Conservation (phyloP, 2,113 vertebrate genomes). For the Ancistrus triradiatus region DNA sequence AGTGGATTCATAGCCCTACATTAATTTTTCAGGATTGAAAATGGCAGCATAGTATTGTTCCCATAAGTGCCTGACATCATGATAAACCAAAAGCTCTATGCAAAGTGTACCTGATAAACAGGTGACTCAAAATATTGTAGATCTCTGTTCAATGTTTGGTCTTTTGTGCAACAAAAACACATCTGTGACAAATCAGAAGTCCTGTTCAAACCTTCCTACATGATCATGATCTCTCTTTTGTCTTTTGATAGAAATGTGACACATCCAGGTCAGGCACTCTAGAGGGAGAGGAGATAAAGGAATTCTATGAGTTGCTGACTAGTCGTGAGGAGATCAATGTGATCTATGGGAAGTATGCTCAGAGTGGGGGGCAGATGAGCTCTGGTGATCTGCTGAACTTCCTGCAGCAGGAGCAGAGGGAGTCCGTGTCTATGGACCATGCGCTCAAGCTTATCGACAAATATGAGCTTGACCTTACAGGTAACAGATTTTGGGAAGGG, state of each 20-base stretch:
- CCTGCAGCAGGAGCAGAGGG: conserved; percentile 74
- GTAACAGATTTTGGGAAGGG: conserved; percentile 52
- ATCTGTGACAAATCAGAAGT: too few species aligned
- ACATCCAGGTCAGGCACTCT: conserved; percentile 79
- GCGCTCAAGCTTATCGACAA: conserved; percentile 79
- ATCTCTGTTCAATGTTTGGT: too few species aligned
- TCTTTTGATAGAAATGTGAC: conserved; percentile 79
- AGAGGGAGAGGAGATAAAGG: conserved; percentile 87
- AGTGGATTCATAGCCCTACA: too few species aligned
- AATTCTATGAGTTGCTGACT: conserved; percentile 87
- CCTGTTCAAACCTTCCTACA: too few species aligned
- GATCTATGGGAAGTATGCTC: conserved; percentile 69
- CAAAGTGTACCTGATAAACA: too few species aligned
- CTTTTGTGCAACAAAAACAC: too few species aligned
- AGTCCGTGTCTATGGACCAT: conserved; percentile 61
- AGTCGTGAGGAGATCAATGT: conserved; percentile 78
- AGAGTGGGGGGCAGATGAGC: conserved; percentile 68
- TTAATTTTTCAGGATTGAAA: too few species aligned
- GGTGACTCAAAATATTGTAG: too few species aligned
- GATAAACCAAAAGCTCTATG: too few species aligned
- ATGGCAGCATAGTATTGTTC: too few species aligned
- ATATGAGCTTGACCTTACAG: conserved; percentile 78
- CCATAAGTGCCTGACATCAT: too few species aligned
- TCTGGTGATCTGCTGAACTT: conserved; percentile 72
- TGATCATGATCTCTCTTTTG: neutral